Percentiles rank a stretch among this genome's conserved stretches.
Evolutionary conservation across 37 sponge, comb jelly and placozoan species (phyloP).

Genomic region (Trichoplax adhaerens): DNA sequence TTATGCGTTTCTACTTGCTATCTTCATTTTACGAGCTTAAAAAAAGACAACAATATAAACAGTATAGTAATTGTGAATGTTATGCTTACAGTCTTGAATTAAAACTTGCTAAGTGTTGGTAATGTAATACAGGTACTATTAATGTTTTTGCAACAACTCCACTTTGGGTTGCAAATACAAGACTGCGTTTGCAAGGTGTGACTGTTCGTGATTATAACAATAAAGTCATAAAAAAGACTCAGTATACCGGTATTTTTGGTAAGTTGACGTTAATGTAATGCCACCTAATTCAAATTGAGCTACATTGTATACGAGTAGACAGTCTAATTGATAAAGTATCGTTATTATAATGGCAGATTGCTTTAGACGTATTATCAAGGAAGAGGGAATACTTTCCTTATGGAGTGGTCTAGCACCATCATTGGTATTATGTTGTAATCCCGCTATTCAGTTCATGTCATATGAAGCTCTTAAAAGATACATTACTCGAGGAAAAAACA

Average conservation of each 20-base stretch:
- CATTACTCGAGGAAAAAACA: neutral
- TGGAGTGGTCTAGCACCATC: constrained; percentile 15
- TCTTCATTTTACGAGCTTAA: no score
- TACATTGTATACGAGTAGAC: constrained; percentile 1
- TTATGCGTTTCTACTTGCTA: no score
- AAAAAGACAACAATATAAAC: no score
- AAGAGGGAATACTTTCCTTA: constrained; percentile 12
- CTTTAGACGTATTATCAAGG: neutral
- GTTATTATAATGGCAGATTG: no score
- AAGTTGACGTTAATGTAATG: neutral
- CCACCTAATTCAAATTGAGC: neutral
- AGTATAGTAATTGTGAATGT: no score
- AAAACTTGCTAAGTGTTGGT: no score
- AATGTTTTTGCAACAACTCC: constrained; percentile 22
- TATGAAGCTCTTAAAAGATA: constrained; percentile 17
- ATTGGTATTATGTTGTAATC: constrained; percentile 15
- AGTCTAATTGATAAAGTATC: neutral
- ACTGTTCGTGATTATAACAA: neutral
- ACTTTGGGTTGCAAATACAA: constrained; percentile 19
- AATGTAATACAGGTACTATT: constrained; percentile 1
- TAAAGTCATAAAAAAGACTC: no score
- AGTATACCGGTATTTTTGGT: no score
- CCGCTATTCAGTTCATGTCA: constrained; percentile 28
- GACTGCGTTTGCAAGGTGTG: constrained; percentile 16
- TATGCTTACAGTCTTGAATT: no score